Percentiles rank a stretch among this genome's conserved stretches.
These are phyloP conservation scores for Stegastes partitus DNA, from an alignment of 2,113 vertebrate species.

Conservation along the genomic window DNA sequence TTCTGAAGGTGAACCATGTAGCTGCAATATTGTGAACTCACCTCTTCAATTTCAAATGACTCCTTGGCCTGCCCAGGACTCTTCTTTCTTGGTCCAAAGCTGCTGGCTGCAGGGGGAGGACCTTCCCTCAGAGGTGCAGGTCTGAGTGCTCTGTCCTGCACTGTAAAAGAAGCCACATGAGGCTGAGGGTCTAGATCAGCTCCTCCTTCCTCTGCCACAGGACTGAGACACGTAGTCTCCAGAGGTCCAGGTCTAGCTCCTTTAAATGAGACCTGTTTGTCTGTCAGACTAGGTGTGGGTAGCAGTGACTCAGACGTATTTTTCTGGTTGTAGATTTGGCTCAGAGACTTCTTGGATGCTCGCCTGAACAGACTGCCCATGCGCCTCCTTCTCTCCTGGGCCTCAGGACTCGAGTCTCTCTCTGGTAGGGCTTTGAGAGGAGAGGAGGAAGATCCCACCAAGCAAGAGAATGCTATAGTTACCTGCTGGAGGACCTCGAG, in stretches of 20 bases:
- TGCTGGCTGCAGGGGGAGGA: not conserved
- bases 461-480: constrained; percentile 78
- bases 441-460: constrained; percentile 55
- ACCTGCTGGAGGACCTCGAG: constrained; percentile 85
- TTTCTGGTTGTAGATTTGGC: constrained; percentile 40
- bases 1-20: not conserved
- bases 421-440: not conserved
- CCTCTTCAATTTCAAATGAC: constrained; percentile 80
- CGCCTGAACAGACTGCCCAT: constrained; percentile 72
- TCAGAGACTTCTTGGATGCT: constrained; percentile 75
- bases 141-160: constrained; percentile 10
- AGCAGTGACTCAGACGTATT: not conserved
- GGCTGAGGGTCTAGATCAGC: constrained; percentile 3
- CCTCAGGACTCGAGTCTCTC: constrained; percentile 51
- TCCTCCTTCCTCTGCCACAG: constrained; percentile 70
- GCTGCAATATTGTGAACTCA: constrained; percentile 27
- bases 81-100: constrained; percentile 33
- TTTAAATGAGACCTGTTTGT: constrained; percentile 40
- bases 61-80: constrained; percentile 46
- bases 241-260: constrained; percentile 26
- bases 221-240: constrained; percentile 58
- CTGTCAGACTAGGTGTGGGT: constrained; percentile 8
- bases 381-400: constrained; percentile 69
- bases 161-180: not conserved
- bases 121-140: constrained; percentile 17